Conservation (phyloP, 2,797 vertebrate species). For the Pteropus rufus region DNA sequence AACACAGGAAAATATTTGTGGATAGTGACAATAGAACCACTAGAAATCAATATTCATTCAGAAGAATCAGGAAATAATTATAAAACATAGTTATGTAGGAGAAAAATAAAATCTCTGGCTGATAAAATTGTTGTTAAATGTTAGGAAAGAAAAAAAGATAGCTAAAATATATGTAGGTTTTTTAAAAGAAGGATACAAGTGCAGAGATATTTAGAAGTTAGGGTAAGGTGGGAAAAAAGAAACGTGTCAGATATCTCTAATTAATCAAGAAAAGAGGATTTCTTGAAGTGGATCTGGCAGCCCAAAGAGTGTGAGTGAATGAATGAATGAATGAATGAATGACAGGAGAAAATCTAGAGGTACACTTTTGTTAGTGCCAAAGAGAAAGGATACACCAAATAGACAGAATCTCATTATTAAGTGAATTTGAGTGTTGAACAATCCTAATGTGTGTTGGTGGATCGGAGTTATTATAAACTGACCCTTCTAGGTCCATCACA, state of each 20-base stretch:
- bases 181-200: background rate
- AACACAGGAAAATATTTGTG: background rate
- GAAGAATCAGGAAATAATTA: constrained; percentile 4
- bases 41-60: background rate
- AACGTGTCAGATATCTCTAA: background rate
- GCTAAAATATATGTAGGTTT: background rate
- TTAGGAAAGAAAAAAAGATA: background rate
- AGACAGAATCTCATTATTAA: background rate
- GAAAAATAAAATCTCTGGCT: background rate
- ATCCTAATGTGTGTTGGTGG: background rate
- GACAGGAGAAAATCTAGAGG: background rate
- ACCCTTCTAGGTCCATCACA: background rate
- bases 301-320: background rate
- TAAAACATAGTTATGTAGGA: background rate
- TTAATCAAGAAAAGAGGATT: background rate
- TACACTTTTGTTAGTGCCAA: background rate
- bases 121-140: background rate
- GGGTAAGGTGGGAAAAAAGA: background rate
- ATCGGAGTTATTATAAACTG: background rate
- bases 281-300: background rate
- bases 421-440: background rate
- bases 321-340: background rate
- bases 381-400: background rate
- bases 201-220: background rate
- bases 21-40: background rate